Base-by-base conservation (phyloP, 1,140 invertebrate genomes). In the Tachypleus tridentatus region DNA sequence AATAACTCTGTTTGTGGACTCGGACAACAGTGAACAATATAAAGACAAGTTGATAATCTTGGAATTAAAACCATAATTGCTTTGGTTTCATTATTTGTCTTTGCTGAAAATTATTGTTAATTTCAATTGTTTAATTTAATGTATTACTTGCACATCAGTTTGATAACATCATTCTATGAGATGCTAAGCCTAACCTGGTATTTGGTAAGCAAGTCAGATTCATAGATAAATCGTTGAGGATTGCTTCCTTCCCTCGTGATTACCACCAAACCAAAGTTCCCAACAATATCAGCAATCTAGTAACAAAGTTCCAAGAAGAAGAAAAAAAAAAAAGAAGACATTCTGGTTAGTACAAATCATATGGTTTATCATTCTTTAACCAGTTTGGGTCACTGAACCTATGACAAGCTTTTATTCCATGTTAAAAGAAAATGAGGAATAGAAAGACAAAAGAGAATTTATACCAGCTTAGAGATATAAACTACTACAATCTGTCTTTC, bases 221-320 rank as follows among this genome's bases (percentile, higher is more conserved):
- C 89, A 74, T 96, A 93, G 47, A 98, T 92, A 76, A 95, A 94
- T 74, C 87, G 87, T 67, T 86, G 82, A 0, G 93, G 89, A 79
- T 93, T 87, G n/a, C 83, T 83, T 47, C 91, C 91, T 66, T 83
- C 84, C 62, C 95, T 81, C 0, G 89, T 86, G 51, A 98, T 88
- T 51, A 96, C 91, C n/a, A 96, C 87, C 4, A 97, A 73, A n/a
- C 94, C 94, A 80, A 91, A 87, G 59, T 89, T 84, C 11, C 86
- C 83, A 29, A 95, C 83, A 74, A 98, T 95, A 51, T 85, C 81
- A 74, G 92, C 87, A 76, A 97, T 86, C 92, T 96, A 77, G 68
- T 29, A 84, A 82, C 70, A 69, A 58, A 62, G 65, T 58, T 54
- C 53, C 29, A 29, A 29, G 29, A 29, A 29, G 2, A 29, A 29